Evolutionary conservation across 2,797 vertebrate species (phyloP).

Genomic region (Scarus forsteni): DNA sequence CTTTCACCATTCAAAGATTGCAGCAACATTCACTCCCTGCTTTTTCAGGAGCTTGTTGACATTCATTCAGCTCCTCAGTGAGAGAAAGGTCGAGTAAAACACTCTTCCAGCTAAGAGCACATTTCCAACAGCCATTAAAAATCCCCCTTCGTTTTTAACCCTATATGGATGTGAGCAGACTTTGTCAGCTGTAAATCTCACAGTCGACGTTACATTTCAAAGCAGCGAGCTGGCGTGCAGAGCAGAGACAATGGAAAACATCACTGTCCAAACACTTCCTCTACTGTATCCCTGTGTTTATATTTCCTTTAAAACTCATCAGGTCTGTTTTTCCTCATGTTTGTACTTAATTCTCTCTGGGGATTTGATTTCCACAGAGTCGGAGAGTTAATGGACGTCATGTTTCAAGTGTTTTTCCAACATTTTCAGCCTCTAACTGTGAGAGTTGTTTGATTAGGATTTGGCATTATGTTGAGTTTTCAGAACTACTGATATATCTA

Average conservation of each 20-base stretch:
- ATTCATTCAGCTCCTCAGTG: background rate
- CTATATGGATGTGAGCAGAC: background rate
- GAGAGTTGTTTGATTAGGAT: too few species aligned
- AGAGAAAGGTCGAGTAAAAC: conserved; percentile 1
- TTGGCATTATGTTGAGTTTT: too few species aligned
- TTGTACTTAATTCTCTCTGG: background rate
- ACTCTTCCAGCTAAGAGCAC: background rate
- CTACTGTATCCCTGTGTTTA: background rate
- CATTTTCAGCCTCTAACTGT: background rate
- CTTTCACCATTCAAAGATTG: background rate
- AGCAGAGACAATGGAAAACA: background rate
- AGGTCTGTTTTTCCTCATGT: background rate
- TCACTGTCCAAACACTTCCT: background rate
- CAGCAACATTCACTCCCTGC: background rate
- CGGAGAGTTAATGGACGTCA: background rate
- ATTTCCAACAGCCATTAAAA: background rate
- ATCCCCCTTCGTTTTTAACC: background rate
- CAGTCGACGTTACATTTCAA: background rate
- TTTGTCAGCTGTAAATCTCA: conserved; percentile 1
- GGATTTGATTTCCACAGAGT: background rate
- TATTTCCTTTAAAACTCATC: background rate
- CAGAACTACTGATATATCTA: too few species aligned
- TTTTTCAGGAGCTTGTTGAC: background rate
- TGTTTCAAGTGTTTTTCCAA: conserved; percentile 17
- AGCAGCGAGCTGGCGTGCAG: background rate